Evolutionary conservation across 2,113 vertebrate genomes (phyloP).

Genomic region (Embiotoca jacksoni): DNA sequence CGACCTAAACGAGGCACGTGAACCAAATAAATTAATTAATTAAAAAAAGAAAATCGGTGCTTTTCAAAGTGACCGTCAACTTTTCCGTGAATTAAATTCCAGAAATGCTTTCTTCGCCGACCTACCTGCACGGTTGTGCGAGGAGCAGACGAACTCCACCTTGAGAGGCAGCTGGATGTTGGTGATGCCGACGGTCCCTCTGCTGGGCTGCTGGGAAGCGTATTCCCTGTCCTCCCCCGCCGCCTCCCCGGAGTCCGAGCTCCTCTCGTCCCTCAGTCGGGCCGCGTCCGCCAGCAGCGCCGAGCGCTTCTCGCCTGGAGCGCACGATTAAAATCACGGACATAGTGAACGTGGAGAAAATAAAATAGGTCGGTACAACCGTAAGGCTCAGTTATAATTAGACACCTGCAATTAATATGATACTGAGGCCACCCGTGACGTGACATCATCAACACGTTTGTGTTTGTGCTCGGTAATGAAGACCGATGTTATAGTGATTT

Average conservation of each 20-base stretch:
- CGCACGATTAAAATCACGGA: neutral
- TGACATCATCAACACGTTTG: no score
- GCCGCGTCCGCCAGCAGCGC: slow-evolving; percentile 80
- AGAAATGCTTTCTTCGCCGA: no score
- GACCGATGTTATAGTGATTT: no score
- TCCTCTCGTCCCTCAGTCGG: slow-evolving; percentile 72
- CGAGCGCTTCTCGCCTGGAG: slow-evolving; percentile 82
- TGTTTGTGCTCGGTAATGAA: no score
- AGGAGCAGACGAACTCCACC: slow-evolving; percentile 85
- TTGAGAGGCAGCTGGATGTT: slow-evolving; percentile 86
- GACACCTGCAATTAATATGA: no score
- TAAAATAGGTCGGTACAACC: no score
- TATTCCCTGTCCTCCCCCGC: slow-evolving; percentile 8
- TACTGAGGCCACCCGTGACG: no score
- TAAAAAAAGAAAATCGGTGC: no score
- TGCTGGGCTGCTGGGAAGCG: slow-evolving; percentile 76
- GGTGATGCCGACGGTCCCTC: slow-evolving; percentile 81
- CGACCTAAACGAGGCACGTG: slow-evolving; percentile 61
- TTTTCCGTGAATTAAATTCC: no score
- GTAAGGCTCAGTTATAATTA: no score
- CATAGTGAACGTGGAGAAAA: neutral
- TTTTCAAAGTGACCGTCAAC: no score
- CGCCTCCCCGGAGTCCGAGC: slow-evolving; percentile 5
- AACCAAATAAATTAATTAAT: no score
- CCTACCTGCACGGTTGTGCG: slow-evolving; percentile 75